Evolutionary conservation across 1,140 invertebrate species (phyloP), one percentile per base, ranked within the genome.

Genomic region (Tetragonula clypearis): DNA sequence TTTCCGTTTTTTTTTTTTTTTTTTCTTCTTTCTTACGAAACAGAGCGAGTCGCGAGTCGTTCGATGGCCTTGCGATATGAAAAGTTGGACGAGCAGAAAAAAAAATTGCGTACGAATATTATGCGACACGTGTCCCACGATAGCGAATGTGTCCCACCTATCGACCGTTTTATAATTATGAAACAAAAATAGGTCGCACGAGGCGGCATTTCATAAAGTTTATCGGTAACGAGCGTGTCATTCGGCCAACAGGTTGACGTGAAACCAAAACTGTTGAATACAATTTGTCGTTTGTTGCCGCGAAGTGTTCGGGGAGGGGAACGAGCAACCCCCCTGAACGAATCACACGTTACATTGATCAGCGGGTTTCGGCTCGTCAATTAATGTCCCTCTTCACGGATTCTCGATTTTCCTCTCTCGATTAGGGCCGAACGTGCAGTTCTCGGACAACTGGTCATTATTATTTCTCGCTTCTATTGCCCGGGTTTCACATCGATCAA

Each of bases 401-500:
- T 74, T 80, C 60, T 56, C 19, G n/a, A 66, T 60, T 71, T 69
- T 60, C 35, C 14, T 49, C 53, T 17, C n/a, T n/a, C 60, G n/a
- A 62, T 23, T 12, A 30, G 23, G 41, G 41, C 41, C 41, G 8
- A 49, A 49, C 41, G 41, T 41, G 41, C 60, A 26, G 62, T 75
- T 77, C 56, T 8, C 72, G 9, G 30, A n/a, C n/a, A 30, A 30
- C 49, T 19, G 41, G 75, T 84, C 68, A 62, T 79, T 79, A 79
- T 79, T 71, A 79, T 79, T 71, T 35, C 35, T 35, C 35, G 30
- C 71, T 49, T 35, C 65, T 76, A 80, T 85, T 66, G 35, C 23
- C 65, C 66, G 41, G 30, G 30, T 30, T 30, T 75, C 82, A 6
- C 41, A 89, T 90, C 74, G 88, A 90, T 90, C 88, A 90, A 90